Base-by-base conservation (phyloP, 2,113 vertebrate species). In the Nothocercus julius region DNA sequence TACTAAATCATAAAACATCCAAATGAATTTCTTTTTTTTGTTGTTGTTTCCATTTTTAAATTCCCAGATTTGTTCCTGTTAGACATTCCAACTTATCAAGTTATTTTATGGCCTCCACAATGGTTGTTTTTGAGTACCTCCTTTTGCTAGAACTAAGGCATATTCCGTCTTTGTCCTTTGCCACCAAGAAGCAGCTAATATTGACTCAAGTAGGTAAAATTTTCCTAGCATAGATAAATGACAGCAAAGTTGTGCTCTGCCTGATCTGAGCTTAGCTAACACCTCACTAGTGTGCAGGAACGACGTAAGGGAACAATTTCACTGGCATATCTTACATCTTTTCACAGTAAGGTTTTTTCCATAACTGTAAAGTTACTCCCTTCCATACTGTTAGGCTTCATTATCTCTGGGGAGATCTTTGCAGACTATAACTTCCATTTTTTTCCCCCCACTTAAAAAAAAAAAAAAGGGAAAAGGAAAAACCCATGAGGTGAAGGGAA, bases 121-220 rank as follows among this genome's bases (percentile, higher is more conserved):
- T 11, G 56, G 69, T 73, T 94, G 62, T 3, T 44, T 87, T 82
- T 92, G 56, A 82, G 38, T 54, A 73, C 5, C 45, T 85, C 47
- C n/a, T 75, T 56, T 44, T 74, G 88, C 78, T 54, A 67, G 45
- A 91, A 90, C 45, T 61, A 70, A 85, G 18, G 38, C 36, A 11
- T 80, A 51, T 68, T 94, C 19, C 54, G 72, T 89, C 36, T 58
- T 92, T 74, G 38, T 85, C 34, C 40, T 44, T 78, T 92, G 47
- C 69, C 85, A 80, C 44, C 72, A 88, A 92, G 68, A 91, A 93
- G 78, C 73, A 76, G 51, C 64, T 72, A 44, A 76, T 42, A 63
- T 12, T 47, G 61, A 61, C 76, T 73, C 8, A 24, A 63, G 61
- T 22, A 9, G 56, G 81, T n/a, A 54, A 58, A 53, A 34, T 74